Conservation (phyloP, 2,888 invertebrate genomes). For the Drosophila merina region DNA sequence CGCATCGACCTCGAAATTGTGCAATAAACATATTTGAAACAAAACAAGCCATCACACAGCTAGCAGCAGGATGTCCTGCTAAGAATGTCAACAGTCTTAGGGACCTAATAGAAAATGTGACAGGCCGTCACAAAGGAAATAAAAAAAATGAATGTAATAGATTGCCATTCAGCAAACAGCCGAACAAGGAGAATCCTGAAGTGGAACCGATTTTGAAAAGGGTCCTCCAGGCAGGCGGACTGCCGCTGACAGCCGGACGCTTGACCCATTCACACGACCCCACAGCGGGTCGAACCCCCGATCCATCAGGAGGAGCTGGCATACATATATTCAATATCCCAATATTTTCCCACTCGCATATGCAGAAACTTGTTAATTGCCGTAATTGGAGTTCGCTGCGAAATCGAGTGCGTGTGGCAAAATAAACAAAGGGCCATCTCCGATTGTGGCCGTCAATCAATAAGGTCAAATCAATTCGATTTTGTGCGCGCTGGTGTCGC, state of each 20-base stretch:
- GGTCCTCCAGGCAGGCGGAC: slow-evolving; percentile 49
- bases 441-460: slow-evolving; percentile 62
- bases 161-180: slow-evolving; percentile 65
- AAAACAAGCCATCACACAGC: slow-evolving; percentile 41
- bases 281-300: not conserved
- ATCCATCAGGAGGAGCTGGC: slow-evolving; percentile 6
- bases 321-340: slow-evolving; percentile 19
- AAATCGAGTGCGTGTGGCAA: slow-evolving; percentile 40
- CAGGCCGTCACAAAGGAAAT: slow-evolving; percentile 35
- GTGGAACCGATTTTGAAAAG: slow-evolving; percentile 58
- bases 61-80: slow-evolving; percentile 32
- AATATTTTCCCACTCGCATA: slow-evolving; percentile 44
- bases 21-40: slow-evolving; percentile 32
- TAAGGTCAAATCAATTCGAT: slow-evolving; percentile 74
- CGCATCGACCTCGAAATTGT: slow-evolving; percentile 28
- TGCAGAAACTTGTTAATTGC: slow-evolving; percentile 49
- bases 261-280: slow-evolving; percentile 28
- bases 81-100: slow-evolving; percentile 64
- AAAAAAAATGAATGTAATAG: slow-evolving; percentile 64
- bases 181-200: not conserved
- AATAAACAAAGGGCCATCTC: slow-evolving; percentile 29
- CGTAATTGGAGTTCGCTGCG: slow-evolving; percentile 48
- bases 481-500: slow-evolving; percentile 22
- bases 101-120: slow-evolving; percentile 66
- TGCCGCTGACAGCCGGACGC: slow-evolving; percentile 61